Base-by-base conservation (phyloP, 2,113 vertebrate species). In the Psittacara wagleri region DNA sequence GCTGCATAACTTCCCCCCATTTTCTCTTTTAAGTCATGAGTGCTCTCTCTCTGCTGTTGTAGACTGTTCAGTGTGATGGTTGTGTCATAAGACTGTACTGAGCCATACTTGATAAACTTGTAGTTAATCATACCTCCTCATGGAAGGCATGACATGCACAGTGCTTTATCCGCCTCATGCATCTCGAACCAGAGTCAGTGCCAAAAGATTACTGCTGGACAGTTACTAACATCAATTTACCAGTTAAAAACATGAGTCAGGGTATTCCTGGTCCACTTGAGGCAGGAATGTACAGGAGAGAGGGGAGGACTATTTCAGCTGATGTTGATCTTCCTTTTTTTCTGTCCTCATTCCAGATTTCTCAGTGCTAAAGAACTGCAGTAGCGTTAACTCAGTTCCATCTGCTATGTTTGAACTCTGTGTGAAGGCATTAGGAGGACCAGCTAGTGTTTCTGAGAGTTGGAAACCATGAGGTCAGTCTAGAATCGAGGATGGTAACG, bases 11-110 rank as follows among this genome's bases (percentile, higher is more conserved):
- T 91, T 69, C 57, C 90, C 44, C 88, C 85, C 76, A 3, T 51
- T 73, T 46, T 70, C 80, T 86, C 72, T 91, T 77, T 95, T 64
- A 90, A 66, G 95, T 83, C n/a, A 33, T 3, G 41, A 96, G 92
- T 91, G 96, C 97, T 95, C 72, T 97, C 72, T 94, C 95, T 97
- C 97, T 97, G 97, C 97, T 95, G 72, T 96, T 94, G 94, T 97
- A 97, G 98, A 98, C 98, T 98, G 98, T 98, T 97, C 95, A 91
- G 83, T 97, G 87, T 97, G 97, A 94, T 97, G 97, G 97, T 98
- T 95, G 91, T 95, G 92, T 97, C 97, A 80, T 83, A 95, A 92
- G 95, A 95, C 95, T 95, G 88, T 89, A 22, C 94, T 74, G 69
- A 94, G 92, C 67, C 66, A 49, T 48, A 11, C 29, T 25, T 52